Evolutionary conservation across 2,113 vertebrate genomes (phyloP).

Genomic region (Pipa parva): DNA sequence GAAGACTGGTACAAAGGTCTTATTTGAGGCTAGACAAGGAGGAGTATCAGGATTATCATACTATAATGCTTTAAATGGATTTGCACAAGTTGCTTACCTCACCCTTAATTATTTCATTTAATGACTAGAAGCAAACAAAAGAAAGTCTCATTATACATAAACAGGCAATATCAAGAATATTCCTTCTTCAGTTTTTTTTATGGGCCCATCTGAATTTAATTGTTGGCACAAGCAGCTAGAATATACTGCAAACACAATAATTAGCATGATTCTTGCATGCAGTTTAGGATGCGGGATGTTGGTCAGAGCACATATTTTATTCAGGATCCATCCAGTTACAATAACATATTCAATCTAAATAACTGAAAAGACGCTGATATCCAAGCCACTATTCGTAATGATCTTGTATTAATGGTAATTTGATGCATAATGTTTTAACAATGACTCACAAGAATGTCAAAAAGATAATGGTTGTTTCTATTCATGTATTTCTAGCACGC

Average conservation of each 20-base stretch:
- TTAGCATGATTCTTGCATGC: neutral
- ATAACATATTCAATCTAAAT: neutral
- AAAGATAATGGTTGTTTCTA: conserved; percentile 31
- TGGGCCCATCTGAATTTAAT: neutral
- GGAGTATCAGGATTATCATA: too few relatives aligned
- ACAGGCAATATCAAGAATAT: neutral
- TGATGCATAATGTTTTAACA: conserved; percentile 38
- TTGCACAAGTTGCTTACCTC: too few relatives aligned
- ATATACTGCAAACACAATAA: neutral
- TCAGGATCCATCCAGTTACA: neutral
- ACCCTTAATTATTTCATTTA: too few relatives aligned
- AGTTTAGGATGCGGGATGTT: neutral
- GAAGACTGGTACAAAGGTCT: too few relatives aligned
- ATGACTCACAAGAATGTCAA: conserved; percentile 15
- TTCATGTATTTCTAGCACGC: conserved; percentile 38
- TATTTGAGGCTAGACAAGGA: too few relatives aligned
- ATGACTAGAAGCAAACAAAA: neutral
- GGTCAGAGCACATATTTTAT: neutral
- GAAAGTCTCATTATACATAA: neutral
- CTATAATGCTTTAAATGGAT: too few relatives aligned
- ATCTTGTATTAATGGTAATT: neutral
- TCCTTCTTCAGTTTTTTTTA: neutral
- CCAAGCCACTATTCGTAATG: neutral
- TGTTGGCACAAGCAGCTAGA: neutral
- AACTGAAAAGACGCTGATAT: neutral